Conservation (phyloP, 2,113 vertebrate genomes). For the Tachysurus vachellii region DNA sequence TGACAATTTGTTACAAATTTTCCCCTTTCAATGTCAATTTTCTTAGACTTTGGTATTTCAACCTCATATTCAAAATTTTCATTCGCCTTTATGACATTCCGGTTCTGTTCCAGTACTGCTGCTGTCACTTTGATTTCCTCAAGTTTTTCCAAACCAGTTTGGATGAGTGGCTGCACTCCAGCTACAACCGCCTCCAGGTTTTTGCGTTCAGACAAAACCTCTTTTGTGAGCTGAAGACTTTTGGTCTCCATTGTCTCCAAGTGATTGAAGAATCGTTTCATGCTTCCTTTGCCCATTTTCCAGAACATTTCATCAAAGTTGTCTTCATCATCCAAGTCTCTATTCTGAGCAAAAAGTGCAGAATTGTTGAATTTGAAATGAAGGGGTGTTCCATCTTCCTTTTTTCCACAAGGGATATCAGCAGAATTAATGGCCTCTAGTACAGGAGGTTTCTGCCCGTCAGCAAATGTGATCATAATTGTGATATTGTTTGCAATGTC, state of each 20-base stretch:
- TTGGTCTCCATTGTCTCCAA: conserved; percentile 19
- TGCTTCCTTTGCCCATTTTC: conserved; percentile 36
- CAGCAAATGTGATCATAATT: conserved; percentile 58
- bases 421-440: conserved; percentile 49
- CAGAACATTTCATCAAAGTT: conserved; percentile 49
- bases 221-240: conserved; percentile 27
- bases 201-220: conserved; percentile 39
- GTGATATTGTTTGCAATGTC: conserved; percentile 57
- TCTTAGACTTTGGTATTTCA: neutral
- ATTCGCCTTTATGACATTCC: conserved; percentile 46
- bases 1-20: conserved; percentile 8
- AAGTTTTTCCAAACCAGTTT: conserved; percentile 50
- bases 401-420: conserved; percentile 41
- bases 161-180: conserved; percentile 29
- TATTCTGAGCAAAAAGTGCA: conserved; percentile 47
- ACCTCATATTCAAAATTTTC: conserved; percentile 52
- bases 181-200: conserved; percentile 11
- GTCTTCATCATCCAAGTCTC: conserved; percentile 24
- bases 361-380: conserved; percentile 60
- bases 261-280: conserved; percentile 29
- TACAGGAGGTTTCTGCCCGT: conserved; percentile 48
- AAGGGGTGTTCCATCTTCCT: conserved; percentile 28
- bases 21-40: neutral
- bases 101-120: conserved; percentile 20
- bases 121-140: conserved; percentile 50